Base-by-base conservation (phyloP, 2,888 invertebrate genomes). In the Platypus cylindrus region DNA sequence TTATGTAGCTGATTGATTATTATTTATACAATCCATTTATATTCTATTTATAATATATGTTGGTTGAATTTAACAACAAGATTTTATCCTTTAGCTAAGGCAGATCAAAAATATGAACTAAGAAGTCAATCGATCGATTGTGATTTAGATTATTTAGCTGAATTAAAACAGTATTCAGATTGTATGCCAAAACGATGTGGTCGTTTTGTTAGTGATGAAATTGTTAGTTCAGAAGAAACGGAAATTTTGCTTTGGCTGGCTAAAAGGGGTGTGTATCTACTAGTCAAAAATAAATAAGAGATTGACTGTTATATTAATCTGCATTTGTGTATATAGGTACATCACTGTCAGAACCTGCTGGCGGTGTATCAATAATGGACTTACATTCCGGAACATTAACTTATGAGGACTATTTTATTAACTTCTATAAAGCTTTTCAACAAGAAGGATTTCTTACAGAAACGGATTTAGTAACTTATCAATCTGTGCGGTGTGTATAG, bases 341-440 rank as follows among this genome's bases (percentile, higher is more conserved):
- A 28, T 66, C 70, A 38, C 59, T 77, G 30, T 81, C 80, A 7
- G 78, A 78, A 2, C 80, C 84, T 0, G 65, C 68, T 37, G 86
- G 86, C 14, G 84, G 86, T 32, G 86, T 83, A 2, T 81, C 85
- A 17, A 82, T 86, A 45, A 62, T 90, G 40, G 89, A 90, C 59
- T 64, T 90, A 17, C 81, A 87, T 57, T 81, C 83, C 32, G 89
- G 89, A 27, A 84, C 85, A 8, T 57, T 90, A 20, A 85, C 86
- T 5, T 70, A 74, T 54, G 79, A 77, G 18, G 68, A 73, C 42
- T 65, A 71, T 40, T 86, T 86, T 59, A 62, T 85, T 5, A 81
- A 89, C 62, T 66, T 87, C 46, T 85, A 79, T 54, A 68, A 70
- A 44, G 55, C 70, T 27, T n/a, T n/a, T n/a, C 63, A 70, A 26